Base-by-base conservation (phyloP, 2,113 vertebrate species). In the Chionodraco myersi region DNA sequence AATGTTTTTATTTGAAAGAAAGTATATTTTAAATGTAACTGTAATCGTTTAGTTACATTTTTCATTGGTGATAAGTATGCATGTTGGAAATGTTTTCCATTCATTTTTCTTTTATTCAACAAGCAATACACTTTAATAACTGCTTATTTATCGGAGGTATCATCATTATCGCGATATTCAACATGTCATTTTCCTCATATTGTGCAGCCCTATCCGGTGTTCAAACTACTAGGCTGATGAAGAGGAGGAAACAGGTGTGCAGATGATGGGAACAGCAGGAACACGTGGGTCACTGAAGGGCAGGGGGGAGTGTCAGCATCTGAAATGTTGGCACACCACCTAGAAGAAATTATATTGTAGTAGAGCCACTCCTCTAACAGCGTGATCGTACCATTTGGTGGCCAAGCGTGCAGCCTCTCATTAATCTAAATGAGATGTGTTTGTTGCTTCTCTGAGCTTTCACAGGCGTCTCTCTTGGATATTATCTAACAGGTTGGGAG, bases 311-410 rank as follows among this genome's bases (percentile, higher is more conserved):
- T 9, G 14, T 12, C 10, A 12, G 11, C 9, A 26, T 36, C 4
- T 13, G 13, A 63, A 34, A 72, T 6, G 7, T 23, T 52, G 21
- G 44, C 3, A 10, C 44, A 41, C 83, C 84, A 92, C 84, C 74
- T 91, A 82, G 41, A 77, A 41, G 12, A 89, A 92, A 91, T 92
- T 83, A 92, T 85, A 91, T 90, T 91, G 85, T 92, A 69, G 65
- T 58, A 81, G 77, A 77, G 74, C 86, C 88, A 90, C 90, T 90
- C 89, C 92, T 93, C 79, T 89, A 91, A 91, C 86, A 90, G 83
- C 63, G 15, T 75, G 87, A 91, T 91, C 80, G 83, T 85, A 89
- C 87, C 77, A 83, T 90, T 88, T 51, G 62, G 58, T 45, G 71
- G 81, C 75, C 63, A 75, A 77, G 82, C 12, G 48, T 71, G 66